Evolutionary conservation across 2,113 vertebrate species (phyloP), one percentile per base, ranked within the genome.

Genomic region (Sturnus vulgaris): DNA sequence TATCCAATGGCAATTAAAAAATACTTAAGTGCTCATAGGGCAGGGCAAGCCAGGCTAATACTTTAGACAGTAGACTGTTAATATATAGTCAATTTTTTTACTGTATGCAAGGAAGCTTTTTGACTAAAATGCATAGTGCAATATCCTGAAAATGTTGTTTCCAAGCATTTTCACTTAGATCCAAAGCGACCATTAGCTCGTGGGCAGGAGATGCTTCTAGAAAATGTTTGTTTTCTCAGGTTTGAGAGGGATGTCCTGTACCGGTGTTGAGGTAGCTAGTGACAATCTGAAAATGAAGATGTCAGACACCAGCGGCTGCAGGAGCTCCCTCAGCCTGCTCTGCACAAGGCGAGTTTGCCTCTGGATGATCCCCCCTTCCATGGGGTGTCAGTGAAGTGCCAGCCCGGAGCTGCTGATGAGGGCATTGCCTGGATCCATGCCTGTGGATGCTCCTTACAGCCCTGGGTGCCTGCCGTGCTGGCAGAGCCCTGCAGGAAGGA

Each of bases 361-460:
- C 30, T 30, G 55, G 85, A 57, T 44, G 53, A n/a, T 30, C 70
- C 64, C 23, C 20, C 3, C 0, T 40, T 75, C 50, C 3, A 0
- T 25, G 31, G 15, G 24, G 39, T 63, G 56, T n/a, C 66, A 37
- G 56, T 8, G 65, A 49, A 53, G 60, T 11, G 24, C 49, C 79
- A 56, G 4, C 59, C 18, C 65, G 3, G 7, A 53, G 10, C 24
- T 31, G 65, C 21, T 39, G 69, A 22, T 15, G 25, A 61, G 16
- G n/a, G 22, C 56, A 49, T 10, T 22, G 60, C 5, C 52, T 65
- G 73, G 46, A 42, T 44, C 79, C 2, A 0, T 31, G 42, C 22
- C 65, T 17, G 1, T 4, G 25, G 31, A 15, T 66, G 27, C 60
- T 73, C 49, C 82, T 35, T 16, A 6, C 33, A 47, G 30, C 12